A percentile compares a stretch with the other conserved stretches of the same genome.
Evolutionary conservation across 2,888 invertebrate species (phyloP).

Genomic region (Archips xylosteana): DNA sequence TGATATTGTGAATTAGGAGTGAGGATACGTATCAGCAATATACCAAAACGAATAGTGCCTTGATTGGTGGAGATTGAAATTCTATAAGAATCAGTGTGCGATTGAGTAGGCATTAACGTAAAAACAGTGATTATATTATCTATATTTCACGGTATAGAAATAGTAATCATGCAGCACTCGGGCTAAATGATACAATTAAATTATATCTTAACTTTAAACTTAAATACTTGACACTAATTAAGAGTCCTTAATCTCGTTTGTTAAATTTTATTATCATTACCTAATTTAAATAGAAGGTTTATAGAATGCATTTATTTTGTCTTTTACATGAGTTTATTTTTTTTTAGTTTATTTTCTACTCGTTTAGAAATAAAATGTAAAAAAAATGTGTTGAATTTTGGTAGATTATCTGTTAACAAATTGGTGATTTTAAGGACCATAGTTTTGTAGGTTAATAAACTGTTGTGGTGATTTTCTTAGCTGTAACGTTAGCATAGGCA

Average conservation of each 20-base stretch:
- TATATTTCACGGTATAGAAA: slow-evolving; percentile 85
- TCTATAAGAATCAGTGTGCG: slow-evolving; percentile 71
- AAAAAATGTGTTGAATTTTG: slow-evolving; percentile 72
- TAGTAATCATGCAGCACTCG: slow-evolving; percentile 83
- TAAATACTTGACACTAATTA: slow-evolving; percentile 68
- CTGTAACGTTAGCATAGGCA: slow-evolving; percentile 72
- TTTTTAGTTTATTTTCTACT: slow-evolving; percentile 80
- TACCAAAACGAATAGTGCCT: slow-evolving; percentile 85
- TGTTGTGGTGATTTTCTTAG: slow-evolving; percentile 49
- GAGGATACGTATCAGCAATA: slow-evolving; percentile 84
- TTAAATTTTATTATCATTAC: slow-evolving; percentile 77
- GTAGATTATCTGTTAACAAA: slow-evolving; percentile 83
- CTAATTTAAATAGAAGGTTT: slow-evolving; percentile 75
- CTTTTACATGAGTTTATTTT: slow-evolving; percentile 78
- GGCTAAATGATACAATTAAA: slow-evolving; percentile 71
- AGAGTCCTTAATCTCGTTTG: slow-evolving; percentile 73
- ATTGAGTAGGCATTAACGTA: slow-evolving; percentile 64
- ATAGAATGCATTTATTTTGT: slow-evolving; percentile 84
- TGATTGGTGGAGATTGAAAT: slow-evolving; percentile 73
- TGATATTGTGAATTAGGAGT: slow-evolving; percentile 82
- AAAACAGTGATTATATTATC: slow-evolving; percentile 81
- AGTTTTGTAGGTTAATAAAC: slow-evolving; percentile 43
- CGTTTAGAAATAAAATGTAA: slow-evolving; percentile 68
- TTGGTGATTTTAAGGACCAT: slow-evolving; percentile 45
- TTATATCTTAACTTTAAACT: slow-evolving; percentile 60